Base-by-base conservation (phyloP, 2,113 vertebrate genomes). In the Galeopterus variegatus region DNA sequence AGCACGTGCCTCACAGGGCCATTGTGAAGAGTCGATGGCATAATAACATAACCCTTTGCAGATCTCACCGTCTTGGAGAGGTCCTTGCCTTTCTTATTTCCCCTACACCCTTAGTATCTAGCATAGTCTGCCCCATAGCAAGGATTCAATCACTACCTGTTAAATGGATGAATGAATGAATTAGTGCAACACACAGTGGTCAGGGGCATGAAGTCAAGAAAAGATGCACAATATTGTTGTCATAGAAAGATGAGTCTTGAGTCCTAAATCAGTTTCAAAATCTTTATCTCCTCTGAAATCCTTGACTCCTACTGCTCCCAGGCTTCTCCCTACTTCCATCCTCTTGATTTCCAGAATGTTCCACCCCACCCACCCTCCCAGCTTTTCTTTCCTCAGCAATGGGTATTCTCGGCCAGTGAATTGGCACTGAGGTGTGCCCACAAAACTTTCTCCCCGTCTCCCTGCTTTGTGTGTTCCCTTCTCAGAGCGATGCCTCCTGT, bases 401-500 rank as follows among this genome's bases (percentile, higher is more conserved):
- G 6, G 6, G 54, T 48, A 0, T n/a, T 73, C 76, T 86, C 86
- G 3, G 5, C 36, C 64, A 6, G 0, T 87, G 58, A 31, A 67
- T 73, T 90, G 86, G 3, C 0, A 0, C 87, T 8, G 8, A 96
- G 93, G 91, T 96, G 97, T 95, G 77, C 52, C 0, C 26, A 48
- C 93, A 88, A 80, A 93, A 98, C 97, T 98, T 98, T 97, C 95
- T 14, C 19, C 93, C 41, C 5, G 79, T 97, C 95, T 97, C 94
- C 90, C 93, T 81, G 80, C 92, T 97, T 97, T 98, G n/a, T 96
- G 91, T 85, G 94, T 89, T 96, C 95, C 96, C 88, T 95, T 98
- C 96, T 97, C 97, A 50, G 98, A 98, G 98, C 85, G 93, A 98
- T 99, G 98, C 98, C 98, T 99, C 99, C 99, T 98, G 98, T 7